Base-by-base conservation (phyloP, 2,113 vertebrate species). In the Hucho hucho region DNA sequence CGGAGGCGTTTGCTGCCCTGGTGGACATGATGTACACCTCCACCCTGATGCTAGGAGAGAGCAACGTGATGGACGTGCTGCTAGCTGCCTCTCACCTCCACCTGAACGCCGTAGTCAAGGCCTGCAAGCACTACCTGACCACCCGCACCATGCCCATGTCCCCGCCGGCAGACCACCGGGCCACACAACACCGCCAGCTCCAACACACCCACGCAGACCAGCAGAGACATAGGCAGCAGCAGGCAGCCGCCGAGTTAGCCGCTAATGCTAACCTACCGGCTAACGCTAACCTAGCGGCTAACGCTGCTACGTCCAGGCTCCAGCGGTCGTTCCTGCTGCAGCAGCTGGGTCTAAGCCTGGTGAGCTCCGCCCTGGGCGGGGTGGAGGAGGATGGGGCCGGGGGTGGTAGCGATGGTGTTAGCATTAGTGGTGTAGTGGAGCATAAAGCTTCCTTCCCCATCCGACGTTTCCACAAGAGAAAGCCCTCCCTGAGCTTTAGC, bases 11-110 rank as follows among this genome's bases (percentile, higher is more conserved):
- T 63, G 96, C 98, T 0, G 96, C 96, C 0, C 94, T 98, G 64
- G 94, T 99, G 71, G 98, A 99, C 89, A 98, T 99, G 98, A 98
- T 99, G 97, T 99, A 99, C 67, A 98, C 97, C 0, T 99, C 98
- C 32, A 98, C 96, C 0, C 94, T 98, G 1, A 97, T 98, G 95
- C 95, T 98, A 1, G 97, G 97, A 7, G 97, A 98, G 87, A 99
- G 97, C 90, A 99, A 99, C 0, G 98, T 99, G 28, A 99, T 99
- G 98, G 98, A 99, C 47, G 93, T 99, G 76, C 92, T 98, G 79
- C 85, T 98, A 47, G 97, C 98, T 11, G 97, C 98, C 3, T 99
- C 98, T 26, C 98, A 99, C 84, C 91, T 99, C 76, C 98, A 98
- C 82, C 90, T 99, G 72, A 99, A 99, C 88, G 95, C 96, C 0